Evolutionary conservation across 2,888 invertebrate genomes (phyloP), one percentile per base, ranked within the genome.

Genomic region (Tuberolachnus salignus): DNA sequence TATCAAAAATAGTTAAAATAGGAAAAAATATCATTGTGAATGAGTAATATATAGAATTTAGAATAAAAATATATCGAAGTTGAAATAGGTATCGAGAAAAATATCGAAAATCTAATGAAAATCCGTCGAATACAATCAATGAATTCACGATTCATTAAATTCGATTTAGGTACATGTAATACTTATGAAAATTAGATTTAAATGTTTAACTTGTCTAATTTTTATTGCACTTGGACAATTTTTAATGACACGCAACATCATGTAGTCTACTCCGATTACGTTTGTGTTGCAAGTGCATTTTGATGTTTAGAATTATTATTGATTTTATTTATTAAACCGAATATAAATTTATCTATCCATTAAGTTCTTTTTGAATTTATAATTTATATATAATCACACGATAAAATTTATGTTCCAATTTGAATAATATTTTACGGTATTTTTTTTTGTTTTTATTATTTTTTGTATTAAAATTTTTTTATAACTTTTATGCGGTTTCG

Each of bases 401-500:
- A 72, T 66, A 21, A 26, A 26, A 49, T 49, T 8, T 13, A 71
- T 26, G 8, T 59, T 16, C n/a, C 13, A 34, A 34, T 42, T 51
- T 49, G n/a, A 34, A n/a, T 26, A 57, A 71, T 46, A n/a, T 71
- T 46, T 34, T n/a, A 49, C 61, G 19, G 19, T 46, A 34, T 72
- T 49, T 49, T 49, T n/a, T 53, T 69, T 53, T 14, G 3, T 55
- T 55, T 42, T 71, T 34, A 34, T 4, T 66, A n/a, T 21, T 26
- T 67, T 69, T 67, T 53, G 34, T 26, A 14, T 53, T 11, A n/a
- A 55, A 53, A 67, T 55, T 51, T 19, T 34, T 57, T 69, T 55
- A 67, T 59, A 78, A 69, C 34, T 78, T 21, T 34, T 61, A 34
- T 78, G 67, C 14, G 26, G 69, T 78, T 61, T 78, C 49, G 78